Evolutionary conservation across 2,113 vertebrate genomes (phyloP).

Genomic region (Parotia lawesii): DNA sequence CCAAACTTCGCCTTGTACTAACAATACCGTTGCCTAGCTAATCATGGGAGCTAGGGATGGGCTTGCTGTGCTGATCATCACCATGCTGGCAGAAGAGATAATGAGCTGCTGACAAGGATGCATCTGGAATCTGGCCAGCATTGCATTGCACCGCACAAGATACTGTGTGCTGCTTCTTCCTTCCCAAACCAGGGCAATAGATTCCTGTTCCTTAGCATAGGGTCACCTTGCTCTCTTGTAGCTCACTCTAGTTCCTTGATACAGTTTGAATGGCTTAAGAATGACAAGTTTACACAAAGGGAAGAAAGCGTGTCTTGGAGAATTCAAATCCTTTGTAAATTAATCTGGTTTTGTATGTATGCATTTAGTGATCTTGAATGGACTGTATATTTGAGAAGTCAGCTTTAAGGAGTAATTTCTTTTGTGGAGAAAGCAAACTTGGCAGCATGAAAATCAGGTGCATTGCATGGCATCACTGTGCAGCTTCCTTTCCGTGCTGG

Average conservation of each 20-base stretch:
- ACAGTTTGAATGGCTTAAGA: not conserved
- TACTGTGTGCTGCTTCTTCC: not conserved
- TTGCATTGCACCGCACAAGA: not conserved
- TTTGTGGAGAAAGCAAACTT: not conserved
- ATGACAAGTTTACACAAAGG: not conserved
- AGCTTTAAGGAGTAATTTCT: not conserved
- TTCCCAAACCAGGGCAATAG: not conserved
- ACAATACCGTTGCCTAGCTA: constrained; percentile 29
- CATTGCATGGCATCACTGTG: not conserved
- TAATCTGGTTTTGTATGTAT: not conserved
- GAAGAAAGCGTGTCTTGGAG: not conserved
- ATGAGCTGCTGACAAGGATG: constrained; percentile 35
- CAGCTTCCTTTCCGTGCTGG: not conserved
- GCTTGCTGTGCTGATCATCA: constrained; percentile 35
- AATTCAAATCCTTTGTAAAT: not conserved
- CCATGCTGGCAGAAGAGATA: not conserved
- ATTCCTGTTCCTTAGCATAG: not conserved
- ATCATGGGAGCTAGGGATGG: constrained; percentile 3
- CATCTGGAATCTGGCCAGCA: not conserved
- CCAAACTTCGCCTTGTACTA: constrained; percentile 36
- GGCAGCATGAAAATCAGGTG: not conserved
- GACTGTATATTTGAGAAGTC: not conserved
- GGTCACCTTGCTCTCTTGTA: not conserved
- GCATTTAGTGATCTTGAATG: not conserved
- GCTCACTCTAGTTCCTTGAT: not conserved